Percentiles rank a stretch among this genome's conserved stretches.
Evolutionary conservation across 2,888 invertebrate species (phyloP).

Genomic region (Eristalis tenax): DNA sequence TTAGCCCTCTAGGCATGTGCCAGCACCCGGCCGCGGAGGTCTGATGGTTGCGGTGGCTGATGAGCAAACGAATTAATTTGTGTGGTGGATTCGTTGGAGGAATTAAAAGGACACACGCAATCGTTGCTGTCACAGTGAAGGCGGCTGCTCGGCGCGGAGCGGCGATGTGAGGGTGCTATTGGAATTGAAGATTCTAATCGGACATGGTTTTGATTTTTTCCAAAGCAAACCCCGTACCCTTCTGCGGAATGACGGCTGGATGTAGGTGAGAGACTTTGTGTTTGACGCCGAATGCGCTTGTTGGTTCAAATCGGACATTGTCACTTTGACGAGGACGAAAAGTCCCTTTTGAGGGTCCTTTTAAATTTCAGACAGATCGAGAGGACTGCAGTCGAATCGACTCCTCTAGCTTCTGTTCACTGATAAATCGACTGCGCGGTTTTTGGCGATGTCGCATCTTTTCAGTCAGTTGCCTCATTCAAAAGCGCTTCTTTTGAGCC

Average conservation of each 20-base stretch:
- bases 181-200: slow-evolving; percentile 53
- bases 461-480: no score
- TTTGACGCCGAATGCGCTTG: no score
- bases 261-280: not conserved
- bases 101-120: slow-evolving; percentile 68
- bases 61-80: slow-evolving; percentile 49
- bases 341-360: no score
- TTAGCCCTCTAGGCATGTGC: not conserved
- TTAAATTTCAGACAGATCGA: no score
- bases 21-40: not conserved
- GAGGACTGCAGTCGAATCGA: no score
- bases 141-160: not conserved
- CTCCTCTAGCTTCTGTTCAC: no score
- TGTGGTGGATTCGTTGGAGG: slow-evolving; percentile 54
- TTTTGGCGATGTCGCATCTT: no score
- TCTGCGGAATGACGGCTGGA: not conserved
- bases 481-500: no score
- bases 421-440: no score
- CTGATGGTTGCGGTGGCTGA: slow-evolving; percentile 30
- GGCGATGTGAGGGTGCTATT: slow-evolving; percentile 19
- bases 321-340: no score
- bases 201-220: slow-evolving; percentile 61
- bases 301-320: no score
- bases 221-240: not conserved
- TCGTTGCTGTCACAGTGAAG: slow-evolving; percentile 9